These are phyloP conservation scores for Sylvia atricapilla DNA, from an alignment of 2,113 vertebrate species.

Conservation along the genomic window DNA sequence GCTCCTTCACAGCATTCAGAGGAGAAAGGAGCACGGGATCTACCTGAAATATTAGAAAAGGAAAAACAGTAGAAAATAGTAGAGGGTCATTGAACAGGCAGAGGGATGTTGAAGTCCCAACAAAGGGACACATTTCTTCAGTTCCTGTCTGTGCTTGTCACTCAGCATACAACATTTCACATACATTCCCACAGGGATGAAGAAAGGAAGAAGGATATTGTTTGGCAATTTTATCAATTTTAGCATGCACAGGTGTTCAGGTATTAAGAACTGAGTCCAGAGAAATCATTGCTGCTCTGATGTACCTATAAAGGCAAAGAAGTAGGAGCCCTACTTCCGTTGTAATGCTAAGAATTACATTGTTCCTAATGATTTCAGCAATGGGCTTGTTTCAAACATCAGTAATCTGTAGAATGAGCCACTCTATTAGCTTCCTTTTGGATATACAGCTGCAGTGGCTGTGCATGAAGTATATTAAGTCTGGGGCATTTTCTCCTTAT, in stretches of 20 bases:
- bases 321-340: neutral
- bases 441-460: neutral
- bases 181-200: neutral
- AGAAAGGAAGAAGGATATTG: neutral
- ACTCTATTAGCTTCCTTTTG: conserved; percentile 37
- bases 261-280: neutral
- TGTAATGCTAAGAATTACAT: neutral
- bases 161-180: neutral
- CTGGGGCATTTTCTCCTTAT: conserved; percentile 52
- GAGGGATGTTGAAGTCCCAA: neutral
- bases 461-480: conserved; percentile 28
- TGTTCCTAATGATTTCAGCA: conserved; percentile 11
- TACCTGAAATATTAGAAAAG: neutral
- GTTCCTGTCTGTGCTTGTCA: neutral
- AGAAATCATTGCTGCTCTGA: neutral
- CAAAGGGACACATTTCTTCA: neutral
- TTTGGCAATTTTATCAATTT: neutral
- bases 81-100: neutral
- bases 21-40: neutral
- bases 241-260: neutral
- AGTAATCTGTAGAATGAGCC: conserved; percentile 1
- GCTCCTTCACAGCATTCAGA: neutral
- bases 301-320: neutral
- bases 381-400: conserved; percentile 26
- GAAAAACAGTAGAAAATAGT: neutral